A percentile compares a stretch with the other conserved stretches of the same genome.
These are phyloP conservation scores for Tricholauxania praeusta DNA, from an alignment of 2,888 invertebrate genomes.

Conservation along the genomic window DNA sequence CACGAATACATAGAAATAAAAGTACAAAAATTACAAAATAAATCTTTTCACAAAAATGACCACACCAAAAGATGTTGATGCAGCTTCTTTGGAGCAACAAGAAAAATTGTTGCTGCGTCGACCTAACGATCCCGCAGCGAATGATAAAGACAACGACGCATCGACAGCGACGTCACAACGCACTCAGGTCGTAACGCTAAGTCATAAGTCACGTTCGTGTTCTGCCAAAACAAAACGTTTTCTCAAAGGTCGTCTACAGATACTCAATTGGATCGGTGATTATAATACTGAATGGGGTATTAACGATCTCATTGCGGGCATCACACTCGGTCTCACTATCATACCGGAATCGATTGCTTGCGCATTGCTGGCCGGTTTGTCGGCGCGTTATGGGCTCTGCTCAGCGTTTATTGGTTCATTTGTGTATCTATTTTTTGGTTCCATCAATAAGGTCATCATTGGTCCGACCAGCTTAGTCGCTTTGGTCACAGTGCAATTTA, in stretches of 20 bases:
- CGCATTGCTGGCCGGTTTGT: conserved; percentile 85
- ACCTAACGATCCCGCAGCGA: conserved; percentile 27
- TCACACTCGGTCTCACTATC: conserved; percentile 90
- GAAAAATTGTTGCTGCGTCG: conserved; percentile 37
- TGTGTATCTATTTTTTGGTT: conserved; percentile 88
- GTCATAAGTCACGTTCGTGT: conserved; percentile 19
- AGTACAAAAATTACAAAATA: too few relatives aligned
- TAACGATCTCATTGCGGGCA: conserved; percentile 87
- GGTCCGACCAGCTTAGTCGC: conserved; percentile 89
- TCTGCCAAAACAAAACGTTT: conserved; percentile 42
- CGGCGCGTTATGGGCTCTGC: conserved; percentile 92
- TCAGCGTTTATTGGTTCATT: conserved; percentile 91
- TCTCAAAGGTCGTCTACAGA: conserved; percentile 49
- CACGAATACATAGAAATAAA: too few relatives aligned
- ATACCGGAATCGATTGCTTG: conserved; percentile 97
- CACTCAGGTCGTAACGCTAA: conserved; percentile 16
- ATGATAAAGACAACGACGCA: neutral
- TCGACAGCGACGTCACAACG: neutral
- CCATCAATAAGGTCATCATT: conserved; percentile 82
- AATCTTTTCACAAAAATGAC: neutral
- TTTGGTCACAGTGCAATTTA: conserved; percentile 82
- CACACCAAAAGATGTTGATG: neutral
- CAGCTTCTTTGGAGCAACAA: conserved; percentile 15
- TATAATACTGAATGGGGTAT: conserved; percentile 69
- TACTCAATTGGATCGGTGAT: conserved; percentile 62